Evolutionary conservation across 2,888 invertebrate genomes (phyloP).

Genomic region (Monoplex corrugatus): DNA sequence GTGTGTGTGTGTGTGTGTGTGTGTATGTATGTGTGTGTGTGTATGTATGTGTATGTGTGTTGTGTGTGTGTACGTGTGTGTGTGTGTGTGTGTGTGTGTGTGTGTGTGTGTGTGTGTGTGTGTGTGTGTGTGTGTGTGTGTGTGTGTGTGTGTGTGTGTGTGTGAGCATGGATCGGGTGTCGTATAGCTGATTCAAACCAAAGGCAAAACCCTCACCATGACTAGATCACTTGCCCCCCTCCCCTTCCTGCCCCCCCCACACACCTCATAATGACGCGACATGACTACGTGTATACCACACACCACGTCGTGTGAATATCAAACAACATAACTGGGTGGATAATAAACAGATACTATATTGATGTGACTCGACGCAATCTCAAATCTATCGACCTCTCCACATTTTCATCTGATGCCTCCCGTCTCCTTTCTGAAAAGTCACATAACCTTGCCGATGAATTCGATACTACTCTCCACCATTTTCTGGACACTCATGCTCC

Average conservation of each 20-base stretch:
- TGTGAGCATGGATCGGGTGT: not conserved
- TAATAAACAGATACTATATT: not conserved
- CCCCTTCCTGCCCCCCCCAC: too few species aligned
- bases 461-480: not conserved
- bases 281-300: not conserved
- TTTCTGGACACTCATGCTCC: not conserved
- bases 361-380: not conserved
- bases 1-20: conserved; percentile 30
- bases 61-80: too few species aligned
- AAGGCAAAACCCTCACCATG: not conserved
- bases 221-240: too few species aligned
- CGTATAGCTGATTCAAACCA: not conserved
- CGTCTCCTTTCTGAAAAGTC: not conserved
- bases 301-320: not conserved
- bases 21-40: conserved; percentile 17
- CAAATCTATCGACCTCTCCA: not conserved
- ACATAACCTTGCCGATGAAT: not conserved
- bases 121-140: not conserved
- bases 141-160: not conserved
- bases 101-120: too few species aligned
- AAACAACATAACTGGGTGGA: not conserved
- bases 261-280: too few species aligned
- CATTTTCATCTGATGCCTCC: not conserved
- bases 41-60: conserved; percentile 12
- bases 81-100: not conserved